Conservation (phyloP, 1,140 invertebrate species). For the Drosophila nigrodunni region DNA sequence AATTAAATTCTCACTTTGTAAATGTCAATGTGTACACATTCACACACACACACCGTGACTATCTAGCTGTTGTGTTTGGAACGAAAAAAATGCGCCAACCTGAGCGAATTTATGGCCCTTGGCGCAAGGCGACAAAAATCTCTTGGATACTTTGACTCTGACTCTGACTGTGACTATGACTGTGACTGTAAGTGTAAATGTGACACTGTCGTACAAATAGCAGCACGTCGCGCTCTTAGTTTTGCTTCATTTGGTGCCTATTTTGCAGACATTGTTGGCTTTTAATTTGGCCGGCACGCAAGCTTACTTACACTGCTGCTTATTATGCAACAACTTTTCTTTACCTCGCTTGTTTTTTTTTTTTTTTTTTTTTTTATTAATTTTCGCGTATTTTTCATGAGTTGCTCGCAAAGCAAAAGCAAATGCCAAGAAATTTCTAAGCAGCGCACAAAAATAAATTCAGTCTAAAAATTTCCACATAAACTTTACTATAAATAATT, state of each 20-base stretch:
- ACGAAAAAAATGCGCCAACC: conserved; percentile 63
- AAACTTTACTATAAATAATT: conserved; percentile 83
- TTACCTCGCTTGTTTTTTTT: neutral
- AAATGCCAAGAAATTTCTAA: conserved; percentile 40
- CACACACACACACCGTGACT: conserved; percentile 44
- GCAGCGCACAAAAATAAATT: conserved; percentile 67
- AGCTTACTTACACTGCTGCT: conserved; percentile 66
- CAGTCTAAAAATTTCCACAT: conserved; percentile 78
- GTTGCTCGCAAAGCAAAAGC: conserved; percentile 9
- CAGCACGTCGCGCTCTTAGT: conserved; percentile 75
- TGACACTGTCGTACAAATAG: conserved; percentile 58
- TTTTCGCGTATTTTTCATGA: conserved; percentile 77
- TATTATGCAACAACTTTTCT: conserved; percentile 63
- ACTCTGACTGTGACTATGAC: neutral
- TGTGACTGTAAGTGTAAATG: neutral
- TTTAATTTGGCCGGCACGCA: conserved; percentile 77
- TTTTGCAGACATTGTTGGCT: conserved; percentile 79
- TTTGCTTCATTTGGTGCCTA: conserved; percentile 72
- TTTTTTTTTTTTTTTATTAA: conserved; percentile 59
- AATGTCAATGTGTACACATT: conserved; percentile 70
- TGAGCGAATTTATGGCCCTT: conserved; percentile 74
- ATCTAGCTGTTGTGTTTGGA: conserved; percentile 43
- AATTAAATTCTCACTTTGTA: conserved; percentile 83
- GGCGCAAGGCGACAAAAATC: conserved; percentile 77
- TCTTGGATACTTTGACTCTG: conserved; percentile 39